Evolutionary conservation across 2,113 vertebrate species (phyloP), one percentile per base, ranked within the genome.

Genomic region (Hemicordylus capensis): DNA sequence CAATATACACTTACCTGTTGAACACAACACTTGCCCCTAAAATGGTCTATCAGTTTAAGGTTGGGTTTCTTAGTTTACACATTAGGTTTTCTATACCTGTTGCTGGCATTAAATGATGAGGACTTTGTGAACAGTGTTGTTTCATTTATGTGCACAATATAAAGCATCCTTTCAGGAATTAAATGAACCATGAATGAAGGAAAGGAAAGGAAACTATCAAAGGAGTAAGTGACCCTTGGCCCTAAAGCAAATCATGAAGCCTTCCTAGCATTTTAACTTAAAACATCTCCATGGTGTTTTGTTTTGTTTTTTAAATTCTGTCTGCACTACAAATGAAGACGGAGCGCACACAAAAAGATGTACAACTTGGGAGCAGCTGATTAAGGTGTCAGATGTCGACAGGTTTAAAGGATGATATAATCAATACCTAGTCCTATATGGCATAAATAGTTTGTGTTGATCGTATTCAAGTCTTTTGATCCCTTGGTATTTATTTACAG

Each of bases 201-300:
- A 78, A 46, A 90, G 88, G 69, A 91, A 81, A 88, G 92, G 84
- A 88, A 93, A 91, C 88, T 85, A 94, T 89, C 91, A 93, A 94
- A 90, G 88, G 81, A 94, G 69, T 84, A 86, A 89, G 31, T 87
- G 91, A 96, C 85, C 84, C 14, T 69, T 92, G 85, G 81, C 84
- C 74, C 48, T 39, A 83, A 93, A 94, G 64, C 91, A 93, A 94
- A 93, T 80, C 91, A 76, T 89, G 69, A 91, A 94, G 46, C 44
- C 76, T 85, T 92, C 51, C 42, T 51, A 86, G 81, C 70, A 85
- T 75, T 90, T 89, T 77, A 89, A 54, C 61, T 11, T 54, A 51
- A 86, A 67, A 72, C 70, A 85, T 90, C 88, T 76, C 86, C 85
- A 20, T 83, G 67, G 85, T 28, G 34, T 69, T 39, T 34, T 20